Evolutionary conservation across 2,888 invertebrate species (phyloP).

Genomic region (Lasioglossum figueresi): DNA sequence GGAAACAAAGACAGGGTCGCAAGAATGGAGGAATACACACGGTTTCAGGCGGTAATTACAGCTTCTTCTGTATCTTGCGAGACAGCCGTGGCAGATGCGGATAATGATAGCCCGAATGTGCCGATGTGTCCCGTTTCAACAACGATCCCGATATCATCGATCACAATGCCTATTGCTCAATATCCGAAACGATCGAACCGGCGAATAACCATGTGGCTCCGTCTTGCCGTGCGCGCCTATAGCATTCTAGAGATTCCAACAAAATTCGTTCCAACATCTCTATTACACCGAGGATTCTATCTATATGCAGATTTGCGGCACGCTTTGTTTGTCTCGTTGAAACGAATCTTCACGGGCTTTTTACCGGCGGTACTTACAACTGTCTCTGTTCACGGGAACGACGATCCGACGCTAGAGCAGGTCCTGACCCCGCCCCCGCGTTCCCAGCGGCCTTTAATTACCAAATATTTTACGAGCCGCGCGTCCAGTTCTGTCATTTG

Average conservation of each 20-base stretch:
- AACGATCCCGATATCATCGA: conserved; percentile 69
- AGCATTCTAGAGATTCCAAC: not conserved
- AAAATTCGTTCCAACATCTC: conserved; percentile 61
- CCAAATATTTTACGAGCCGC: conserved; percentile 78
- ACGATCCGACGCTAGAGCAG: conserved; percentile 58
- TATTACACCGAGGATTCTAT: conserved; percentile 63
- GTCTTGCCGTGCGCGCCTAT: conserved; percentile 15
- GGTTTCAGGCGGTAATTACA: conserved; percentile 76
- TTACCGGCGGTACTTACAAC: conserved; percentile 36
- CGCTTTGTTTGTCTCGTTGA: conserved; percentile 59
- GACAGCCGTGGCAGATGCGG: conserved; percentile 79
- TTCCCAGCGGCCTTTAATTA: conserved; percentile 78
- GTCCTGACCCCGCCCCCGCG: conserved; percentile 68
- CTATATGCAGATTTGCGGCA: conserved; percentile 71
- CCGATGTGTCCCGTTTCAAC: conserved; percentile 76
- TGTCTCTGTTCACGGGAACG: conserved; percentile 44
- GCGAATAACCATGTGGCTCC: not conserved
- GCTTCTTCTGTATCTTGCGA: conserved; percentile 64
- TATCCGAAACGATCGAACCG: conserved; percentile 27
- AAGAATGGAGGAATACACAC: conserved; percentile 78
- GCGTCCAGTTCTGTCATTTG: conserved; percentile 75
- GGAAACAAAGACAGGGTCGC: conserved; percentile 75
- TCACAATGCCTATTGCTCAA: conserved; percentile 64
- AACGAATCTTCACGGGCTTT: conserved; percentile 65
- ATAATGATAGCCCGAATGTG: conserved; percentile 80